Conservation (phyloP, 2,797 vertebrate genomes). For the Meriones psammophilus region DNA sequence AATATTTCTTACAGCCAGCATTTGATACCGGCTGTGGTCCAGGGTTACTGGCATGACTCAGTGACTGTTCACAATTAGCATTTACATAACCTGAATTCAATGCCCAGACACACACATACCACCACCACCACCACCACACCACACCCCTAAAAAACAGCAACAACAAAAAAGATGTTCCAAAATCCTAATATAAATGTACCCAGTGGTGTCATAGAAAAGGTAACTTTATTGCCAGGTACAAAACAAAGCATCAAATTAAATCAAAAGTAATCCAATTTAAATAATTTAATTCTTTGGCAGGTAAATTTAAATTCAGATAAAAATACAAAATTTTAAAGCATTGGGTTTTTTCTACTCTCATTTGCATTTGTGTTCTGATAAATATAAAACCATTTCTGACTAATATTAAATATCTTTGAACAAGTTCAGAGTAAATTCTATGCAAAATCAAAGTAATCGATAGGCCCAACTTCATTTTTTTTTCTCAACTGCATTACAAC, state of each 20-base stretch:
- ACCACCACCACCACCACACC: no score
- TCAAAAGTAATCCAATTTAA: slow-evolving; percentile 58
- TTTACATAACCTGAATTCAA: not conserved
- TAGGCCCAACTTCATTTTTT: slow-evolving; percentile 15
- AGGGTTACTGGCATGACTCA: not conserved
- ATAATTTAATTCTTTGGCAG: slow-evolving; percentile 6
- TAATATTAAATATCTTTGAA: slow-evolving; percentile 41
- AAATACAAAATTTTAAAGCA: slow-evolving; percentile 52
- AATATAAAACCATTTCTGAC: slow-evolving; percentile 28
- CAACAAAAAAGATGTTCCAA: not conserved
- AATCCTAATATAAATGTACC: slow-evolving; percentile 46
- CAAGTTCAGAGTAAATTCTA: slow-evolving; percentile 18
- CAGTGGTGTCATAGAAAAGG: not conserved
- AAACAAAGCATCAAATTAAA: slow-evolving; percentile 67
- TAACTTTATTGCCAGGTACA: slow-evolving; percentile 9
- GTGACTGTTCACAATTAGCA: not conserved
- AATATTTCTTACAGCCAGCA: slow-evolving; percentile 31
- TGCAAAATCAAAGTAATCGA: slow-evolving; percentile 57
- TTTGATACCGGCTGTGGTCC: not conserved
- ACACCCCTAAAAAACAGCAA: no score
- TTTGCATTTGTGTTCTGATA: slow-evolving; percentile 41
- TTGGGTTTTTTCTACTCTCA: slow-evolving; percentile 42
- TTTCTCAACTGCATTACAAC: slow-evolving; percentile 49
- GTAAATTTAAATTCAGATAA: slow-evolving; percentile 1
- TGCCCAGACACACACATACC: not conserved